Base-by-base conservation (phyloP, 2,888 invertebrate genomes). In the Microplitis deprimator region DNA sequence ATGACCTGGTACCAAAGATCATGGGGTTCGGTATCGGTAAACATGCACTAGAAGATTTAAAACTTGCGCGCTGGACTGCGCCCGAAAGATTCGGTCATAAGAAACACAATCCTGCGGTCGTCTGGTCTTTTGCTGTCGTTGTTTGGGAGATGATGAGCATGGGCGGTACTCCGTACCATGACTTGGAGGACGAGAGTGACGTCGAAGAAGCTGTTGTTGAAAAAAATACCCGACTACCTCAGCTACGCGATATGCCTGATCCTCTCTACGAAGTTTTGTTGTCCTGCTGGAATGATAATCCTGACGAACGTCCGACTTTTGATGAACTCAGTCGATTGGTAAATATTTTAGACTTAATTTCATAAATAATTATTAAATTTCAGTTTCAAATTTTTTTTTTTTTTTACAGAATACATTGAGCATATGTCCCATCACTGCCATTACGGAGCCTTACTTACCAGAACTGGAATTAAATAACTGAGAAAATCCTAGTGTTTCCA, bases 221-320 rank as follows among this genome's bases (percentile, higher is more conserved):
- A 79, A 92, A 93, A 79, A 96, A 96, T 0, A 91, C 94, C 85
- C 92, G 95, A 67, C 93, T 96, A 0, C 92, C 93, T 0, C 96
- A 96, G 86, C 92, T 95, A 0, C 91, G 92, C 1, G 95, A 95
- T 86, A 93, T 95, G 39, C 94, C 93, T 29, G 95, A 95, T 86
- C 95, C 95, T 82, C 90, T 96, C 40, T 96, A 96, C 89, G 96
- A 96, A 88, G 90, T 96, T 76, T 93, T 96, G 90, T 90, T 95
- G 67, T 94, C 96, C 85, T 96, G 96, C 86, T 97, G 96, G 96
- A 95, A 95, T 87, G 90, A 94, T 16, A 95, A 96, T 88, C 93
- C 94, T 10, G 95, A 95, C 78, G 96, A 97, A 86, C 91, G 96
- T 82, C 96, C 95, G 0, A 91, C 92, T 8, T 96, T 95, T 85